Percentiles rank a stretch among this genome's conserved stretches.
Conservation (phyloP, 2,888 invertebrate species). For the Callyntrura sp. region DNA sequence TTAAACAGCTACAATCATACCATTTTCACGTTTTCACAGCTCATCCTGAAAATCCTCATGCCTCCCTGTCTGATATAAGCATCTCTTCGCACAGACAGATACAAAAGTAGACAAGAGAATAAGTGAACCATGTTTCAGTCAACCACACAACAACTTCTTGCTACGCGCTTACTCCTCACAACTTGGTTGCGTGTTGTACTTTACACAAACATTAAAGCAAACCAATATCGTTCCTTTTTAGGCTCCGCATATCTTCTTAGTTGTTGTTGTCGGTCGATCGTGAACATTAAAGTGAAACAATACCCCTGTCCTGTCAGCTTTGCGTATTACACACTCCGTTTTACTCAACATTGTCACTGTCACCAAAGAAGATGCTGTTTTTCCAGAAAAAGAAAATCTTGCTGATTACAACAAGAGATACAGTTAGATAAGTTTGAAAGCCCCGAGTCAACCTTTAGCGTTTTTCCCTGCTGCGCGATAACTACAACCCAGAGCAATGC, state of each 20-base stretch:
- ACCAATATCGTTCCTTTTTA: neutral
- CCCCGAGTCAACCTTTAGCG: too few species aligned
- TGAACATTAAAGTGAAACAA: conserved; percentile 73
- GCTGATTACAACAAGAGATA: conserved; percentile 37
- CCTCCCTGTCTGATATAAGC: neutral
- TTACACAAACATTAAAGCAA: too few species aligned
- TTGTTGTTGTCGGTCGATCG: conserved; percentile 23
- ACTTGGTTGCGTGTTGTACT: too few species aligned
- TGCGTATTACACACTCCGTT: neutral
- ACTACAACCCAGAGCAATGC: conserved; percentile 13
- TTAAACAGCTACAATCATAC: too few species aligned
- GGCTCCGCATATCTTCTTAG: neutral
- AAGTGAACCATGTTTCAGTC: conserved; percentile 53
- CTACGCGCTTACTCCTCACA: too few species aligned
- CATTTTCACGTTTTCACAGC: conserved; percentile 46
- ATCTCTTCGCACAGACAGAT: conserved; percentile 9
- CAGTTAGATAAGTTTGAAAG: conserved; percentile 15
- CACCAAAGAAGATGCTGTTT: conserved; percentile 14
- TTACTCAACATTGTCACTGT: conserved; percentile 16
- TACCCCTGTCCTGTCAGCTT: conserved; percentile 62
- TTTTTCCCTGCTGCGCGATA: too few species aligned
- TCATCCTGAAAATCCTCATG: conserved; percentile 28
- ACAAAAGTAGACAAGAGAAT: conserved; percentile 29
- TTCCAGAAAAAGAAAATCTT: conserved; percentile 51
- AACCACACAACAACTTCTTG: too few species aligned